Percentiles rank a stretch among this genome's conserved stretches.
Conservation (phyloP, 1,140 invertebrate genomes). For the Pogonus chalceus region DNA sequence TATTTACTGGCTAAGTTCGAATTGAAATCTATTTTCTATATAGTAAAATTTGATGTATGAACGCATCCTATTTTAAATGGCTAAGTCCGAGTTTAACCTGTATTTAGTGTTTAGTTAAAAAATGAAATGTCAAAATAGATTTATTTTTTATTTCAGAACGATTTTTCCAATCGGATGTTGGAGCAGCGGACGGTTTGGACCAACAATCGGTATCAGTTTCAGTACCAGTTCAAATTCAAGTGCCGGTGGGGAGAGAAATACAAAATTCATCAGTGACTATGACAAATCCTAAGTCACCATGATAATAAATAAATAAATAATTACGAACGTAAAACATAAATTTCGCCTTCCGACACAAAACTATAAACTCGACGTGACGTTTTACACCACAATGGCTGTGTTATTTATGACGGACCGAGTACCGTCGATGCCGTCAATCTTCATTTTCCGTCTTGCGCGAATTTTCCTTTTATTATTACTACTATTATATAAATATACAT, state of each 20-base stretch:
- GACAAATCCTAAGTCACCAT: neutral
- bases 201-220: constrained; percentile 19
- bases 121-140: neutral
- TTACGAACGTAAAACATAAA: too few species aligned
- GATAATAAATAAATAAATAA: too few species aligned
- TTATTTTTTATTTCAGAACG: constrained; percentile 22
- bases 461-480: too few species aligned
- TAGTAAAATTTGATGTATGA: too few species aligned
- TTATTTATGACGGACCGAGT: too few species aligned
- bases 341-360: constrained; percentile 3
- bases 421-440: too few species aligned
- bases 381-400: constrained; percentile 10
- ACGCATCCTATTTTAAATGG: constrained; percentile 21
- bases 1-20: too few species aligned
- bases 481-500: too few species aligned
- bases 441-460: too few species aligned
- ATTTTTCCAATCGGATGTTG: constrained; percentile 29
- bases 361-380: constrained; percentile 1
- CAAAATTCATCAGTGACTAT: neutral
- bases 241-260: neutral
- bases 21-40: too few species aligned
- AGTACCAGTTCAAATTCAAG: constrained; percentile 16
- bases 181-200: constrained; percentile 23
- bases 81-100: constrained; percentile 32
- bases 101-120: constrained; percentile 22